phyloP scores from a whole-genome alignment of 2,113 vertebrate species.

The Rhinopomastus cyanomelas region DNA sequence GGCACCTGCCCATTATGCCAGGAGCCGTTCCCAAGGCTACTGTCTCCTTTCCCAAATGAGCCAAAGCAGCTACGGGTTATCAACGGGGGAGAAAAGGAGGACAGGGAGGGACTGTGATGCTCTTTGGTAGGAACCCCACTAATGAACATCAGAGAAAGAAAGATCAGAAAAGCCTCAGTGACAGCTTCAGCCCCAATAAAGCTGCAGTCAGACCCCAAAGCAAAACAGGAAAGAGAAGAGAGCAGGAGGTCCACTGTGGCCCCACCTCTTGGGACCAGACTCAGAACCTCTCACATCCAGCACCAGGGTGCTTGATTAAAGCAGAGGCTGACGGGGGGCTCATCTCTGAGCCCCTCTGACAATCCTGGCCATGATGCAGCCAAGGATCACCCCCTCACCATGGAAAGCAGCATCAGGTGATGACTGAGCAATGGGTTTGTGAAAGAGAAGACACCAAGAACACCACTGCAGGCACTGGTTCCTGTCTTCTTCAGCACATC shows the following conservation, averaged over 20 bases:
- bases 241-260: background rate
- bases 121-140: slow-evolving; percentile 20
- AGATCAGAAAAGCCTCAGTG: slow-evolving; percentile 14
- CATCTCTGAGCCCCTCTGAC: background rate
- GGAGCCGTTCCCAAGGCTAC: background rate
- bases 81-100: background rate
- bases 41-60: background rate
- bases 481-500: background rate
- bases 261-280: background rate
- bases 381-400: accelerated
- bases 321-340: background rate
- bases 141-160: slow-evolving; percentile 22
- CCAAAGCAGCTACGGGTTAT: slow-evolving; percentile 4
- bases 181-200: background rate
- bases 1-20: background rate
- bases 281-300: background rate
- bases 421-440: background rate
- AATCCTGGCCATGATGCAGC: background rate
- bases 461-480: background rate
- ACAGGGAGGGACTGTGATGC: slow-evolving; percentile 3
- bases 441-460: background rate
- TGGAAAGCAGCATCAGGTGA: background rate
- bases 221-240: background rate
- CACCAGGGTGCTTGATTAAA: background rate
- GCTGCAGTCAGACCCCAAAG: background rate